Base-by-base conservation (phyloP, 2,113 vertebrate genomes). In the Circaetus gallicus region DNA sequence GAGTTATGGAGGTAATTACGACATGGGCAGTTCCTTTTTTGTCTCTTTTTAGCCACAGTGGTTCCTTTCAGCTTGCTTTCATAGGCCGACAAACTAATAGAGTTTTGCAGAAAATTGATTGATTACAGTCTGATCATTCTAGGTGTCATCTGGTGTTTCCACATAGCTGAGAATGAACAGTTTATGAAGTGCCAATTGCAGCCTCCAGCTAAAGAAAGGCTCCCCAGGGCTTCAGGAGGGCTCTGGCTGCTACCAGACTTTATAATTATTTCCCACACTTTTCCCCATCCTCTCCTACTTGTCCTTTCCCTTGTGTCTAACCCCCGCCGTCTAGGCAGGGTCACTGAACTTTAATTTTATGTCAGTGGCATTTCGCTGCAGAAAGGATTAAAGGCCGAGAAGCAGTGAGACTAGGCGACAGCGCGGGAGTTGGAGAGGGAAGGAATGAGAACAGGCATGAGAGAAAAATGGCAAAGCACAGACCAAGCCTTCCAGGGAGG, bases 131-230 rank as follows among this genome's bases (percentile, higher is more conserved):
- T 97, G 96, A 97, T 95, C 94, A 97, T 88, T 96, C 82, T 95
- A 97, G 97, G 97, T 95, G 83, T 90, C 47, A 13, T 95, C 93
- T 98, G 95, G 96, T 92, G 90, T 93, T 98, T 97, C 91, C 85
- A 94, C 86, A 34, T 91, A 93, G 89, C 69, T 71, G 94, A 98
- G 97, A 97, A 98, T 96, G 96, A 97, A 97, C 97, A 98, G 96
- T 97, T 97, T 97, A 96, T 94, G 95, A 98, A 90, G 96, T 98
- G 97, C 97, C 98, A 97, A 81, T 96, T 95, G 94, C 86, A 92
- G 96, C 89, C 97, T 98, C 94, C 96, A 94, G 93, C 66, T 74
- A 92, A 91, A 97, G 90, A 96, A 96, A 95, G 81, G 49, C 93
- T 95, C 98, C 98, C 97, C 92, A 84, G 97, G 97, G 97, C 91